phyloP scores from a whole-genome alignment of 2,888 invertebrate genomes.

The Eustalomyia histrio region DNA sequence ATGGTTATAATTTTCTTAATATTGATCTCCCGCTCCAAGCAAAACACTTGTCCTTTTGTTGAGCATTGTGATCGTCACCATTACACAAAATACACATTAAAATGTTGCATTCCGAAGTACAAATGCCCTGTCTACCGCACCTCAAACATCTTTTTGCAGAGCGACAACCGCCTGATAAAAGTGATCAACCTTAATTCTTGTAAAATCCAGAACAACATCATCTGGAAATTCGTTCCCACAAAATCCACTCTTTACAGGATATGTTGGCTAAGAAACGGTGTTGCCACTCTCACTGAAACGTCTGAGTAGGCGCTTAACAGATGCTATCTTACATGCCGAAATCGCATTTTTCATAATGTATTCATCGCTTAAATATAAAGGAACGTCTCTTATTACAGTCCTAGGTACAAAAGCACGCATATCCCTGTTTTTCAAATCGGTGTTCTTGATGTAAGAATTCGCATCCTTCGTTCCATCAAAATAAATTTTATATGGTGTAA shows the following conservation, averaged over 20 bases:
- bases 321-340: background rate
- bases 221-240: background rate
- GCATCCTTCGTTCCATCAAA: background rate
- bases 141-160: background rate
- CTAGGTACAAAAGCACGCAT: constrained; percentile 20
- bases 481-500: background rate
- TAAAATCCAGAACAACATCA: background rate
- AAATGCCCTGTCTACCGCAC: background rate
- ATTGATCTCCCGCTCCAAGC: background rate
- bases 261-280: background rate
- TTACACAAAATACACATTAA: background rate
- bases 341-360: background rate
- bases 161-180: background rate
- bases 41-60: background rate
- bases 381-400: background rate
- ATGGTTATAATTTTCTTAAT: constrained; percentile 2
- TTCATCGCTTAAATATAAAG: background rate
- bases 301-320: background rate
- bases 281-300: background rate
- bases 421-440: background rate
- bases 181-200: background rate
- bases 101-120: background rate
- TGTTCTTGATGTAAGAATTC: background rate
- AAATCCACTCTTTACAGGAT: constrained; percentile 24
- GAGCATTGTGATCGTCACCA: constrained; percentile 2